phyloP scores from a whole-genome alignment of 2,797 vertebrate species.

The Percopsis omiscomaycus region DNA sequence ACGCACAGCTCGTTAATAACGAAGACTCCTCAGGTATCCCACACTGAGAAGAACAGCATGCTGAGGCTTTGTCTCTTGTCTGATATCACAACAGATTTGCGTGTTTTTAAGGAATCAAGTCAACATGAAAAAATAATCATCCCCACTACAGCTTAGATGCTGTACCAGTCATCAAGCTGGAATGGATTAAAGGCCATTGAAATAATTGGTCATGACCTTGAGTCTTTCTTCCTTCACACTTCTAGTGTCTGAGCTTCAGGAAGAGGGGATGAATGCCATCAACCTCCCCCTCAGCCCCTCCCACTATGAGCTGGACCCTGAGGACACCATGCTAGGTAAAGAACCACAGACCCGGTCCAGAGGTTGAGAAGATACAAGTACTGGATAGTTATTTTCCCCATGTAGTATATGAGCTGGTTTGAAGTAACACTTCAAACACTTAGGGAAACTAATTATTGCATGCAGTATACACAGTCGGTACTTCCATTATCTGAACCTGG shows the following conservation, averaged over 20 bases:
- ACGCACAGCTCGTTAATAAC: slow-evolving; percentile 27
- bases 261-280: slow-evolving; percentile 98
- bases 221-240: slow-evolving; percentile 10
- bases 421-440: too few relatives aligned
- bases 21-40: slow-evolving; percentile 57
- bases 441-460: too few relatives aligned
- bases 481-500: neutral
- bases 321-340: slow-evolving; percentile 97
- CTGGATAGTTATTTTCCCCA: too few relatives aligned
- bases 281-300: slow-evolving; percentile 97
- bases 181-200: neutral
- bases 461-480: neutral
- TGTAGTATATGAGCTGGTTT: too few relatives aligned
- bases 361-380: neutral
- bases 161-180: neutral
- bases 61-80: slow-evolving; percentile 45
- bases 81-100: slow-evolving; percentile 38
- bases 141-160: slow-evolving; percentile 9
- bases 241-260: slow-evolving; percentile 96
- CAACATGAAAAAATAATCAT: slow-evolving; percentile 20
- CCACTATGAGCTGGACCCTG: slow-evolving; percentile 95
- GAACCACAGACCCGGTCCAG: neutral
- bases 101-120: slow-evolving; percentile 34
- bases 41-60: slow-evolving; percentile 48
- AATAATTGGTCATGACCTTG: too few relatives aligned